Evolutionary conservation across 2,113 vertebrate genomes (phyloP).

Genomic region (Picathartes gymnocephalus): DNA sequence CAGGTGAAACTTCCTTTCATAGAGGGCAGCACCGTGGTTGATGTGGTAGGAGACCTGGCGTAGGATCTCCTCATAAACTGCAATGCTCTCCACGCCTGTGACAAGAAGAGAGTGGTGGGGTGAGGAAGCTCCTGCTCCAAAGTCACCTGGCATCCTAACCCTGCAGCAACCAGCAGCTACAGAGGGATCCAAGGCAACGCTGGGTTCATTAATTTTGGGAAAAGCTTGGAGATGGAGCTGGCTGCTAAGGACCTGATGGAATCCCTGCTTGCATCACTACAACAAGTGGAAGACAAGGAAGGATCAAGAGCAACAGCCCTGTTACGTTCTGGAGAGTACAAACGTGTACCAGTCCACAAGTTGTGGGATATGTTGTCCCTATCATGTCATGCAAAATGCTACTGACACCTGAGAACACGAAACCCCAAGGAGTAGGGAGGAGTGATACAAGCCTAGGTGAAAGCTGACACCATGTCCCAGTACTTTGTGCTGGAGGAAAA

Average conservation of each 20-base stretch:
- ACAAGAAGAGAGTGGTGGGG: not conserved
- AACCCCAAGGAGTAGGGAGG: not conserved
- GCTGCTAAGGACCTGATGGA: not conserved
- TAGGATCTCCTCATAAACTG: conserved; percentile 91
- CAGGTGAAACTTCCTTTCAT: conserved; percentile 90
- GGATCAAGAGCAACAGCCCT: not conserved
- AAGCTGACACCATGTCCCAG: not conserved
- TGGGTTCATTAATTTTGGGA: not conserved
- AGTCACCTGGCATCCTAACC: not conserved
- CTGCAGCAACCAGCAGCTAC: not conserved
- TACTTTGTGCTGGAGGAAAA: not conserved
- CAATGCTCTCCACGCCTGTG: conserved; percentile 92
- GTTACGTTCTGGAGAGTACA: not conserved
- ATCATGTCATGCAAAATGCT: not conserved
- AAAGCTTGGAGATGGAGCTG: not conserved
- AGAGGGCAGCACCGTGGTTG: conserved; percentile 85
- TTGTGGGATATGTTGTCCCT: not conserved
- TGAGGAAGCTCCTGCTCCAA: not conserved
- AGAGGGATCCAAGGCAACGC: not conserved
- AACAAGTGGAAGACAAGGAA: not conserved
- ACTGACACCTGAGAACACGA: not conserved
- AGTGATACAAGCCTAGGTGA: not conserved
- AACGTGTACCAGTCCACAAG: not conserved
- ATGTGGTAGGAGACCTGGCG: conserved; percentile 87
- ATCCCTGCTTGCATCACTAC: not conserved